These are phyloP conservation scores for Zeugodacus cucurbitae DNA, from an alignment of 1,140 invertebrate genomes.

Conservation along the genomic window DNA sequence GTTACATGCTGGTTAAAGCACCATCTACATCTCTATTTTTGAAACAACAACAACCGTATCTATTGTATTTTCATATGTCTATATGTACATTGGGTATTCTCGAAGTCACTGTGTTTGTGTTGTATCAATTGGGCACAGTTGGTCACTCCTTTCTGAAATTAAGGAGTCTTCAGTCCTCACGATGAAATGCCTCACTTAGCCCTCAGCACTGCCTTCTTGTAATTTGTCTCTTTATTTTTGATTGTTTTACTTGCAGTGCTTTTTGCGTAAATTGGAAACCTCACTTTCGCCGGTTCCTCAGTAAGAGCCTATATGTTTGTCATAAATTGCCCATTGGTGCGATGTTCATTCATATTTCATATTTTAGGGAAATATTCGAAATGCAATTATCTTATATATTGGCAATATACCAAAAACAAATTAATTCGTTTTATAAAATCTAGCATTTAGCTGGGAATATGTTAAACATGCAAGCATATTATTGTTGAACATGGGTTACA, in stretches of 20 bases:
- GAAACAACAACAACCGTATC: background rate
- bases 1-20: background rate
- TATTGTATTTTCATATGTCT: background rate
- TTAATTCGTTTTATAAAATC: too few relatives aligned
- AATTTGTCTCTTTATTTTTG: background rate
- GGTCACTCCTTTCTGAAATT: background rate
- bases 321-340: background rate
- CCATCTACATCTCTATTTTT: background rate
- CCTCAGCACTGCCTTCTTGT: background rate
- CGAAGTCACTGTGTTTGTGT: background rate
- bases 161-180: background rate
- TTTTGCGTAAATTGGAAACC: slow-evolving; percentile 39
- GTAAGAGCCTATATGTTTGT: background rate
- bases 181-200: background rate
- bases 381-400: too few relatives aligned
- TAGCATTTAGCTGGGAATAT: too few relatives aligned
- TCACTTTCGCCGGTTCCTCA: background rate
- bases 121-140: background rate
- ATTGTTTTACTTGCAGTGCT: slow-evolving; percentile 31
- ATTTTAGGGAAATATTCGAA: too few relatives aligned
- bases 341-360: too few relatives aligned
- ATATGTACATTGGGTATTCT: background rate
- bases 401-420: too few relatives aligned
- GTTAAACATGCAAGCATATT: too few relatives aligned
- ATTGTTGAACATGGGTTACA: too few relatives aligned